A percentile compares a stretch with the other conserved stretches of the same genome.
phyloP scores from a whole-genome alignment of 2,113 vertebrate genomes.

The Egretta garzetta region DNA sequence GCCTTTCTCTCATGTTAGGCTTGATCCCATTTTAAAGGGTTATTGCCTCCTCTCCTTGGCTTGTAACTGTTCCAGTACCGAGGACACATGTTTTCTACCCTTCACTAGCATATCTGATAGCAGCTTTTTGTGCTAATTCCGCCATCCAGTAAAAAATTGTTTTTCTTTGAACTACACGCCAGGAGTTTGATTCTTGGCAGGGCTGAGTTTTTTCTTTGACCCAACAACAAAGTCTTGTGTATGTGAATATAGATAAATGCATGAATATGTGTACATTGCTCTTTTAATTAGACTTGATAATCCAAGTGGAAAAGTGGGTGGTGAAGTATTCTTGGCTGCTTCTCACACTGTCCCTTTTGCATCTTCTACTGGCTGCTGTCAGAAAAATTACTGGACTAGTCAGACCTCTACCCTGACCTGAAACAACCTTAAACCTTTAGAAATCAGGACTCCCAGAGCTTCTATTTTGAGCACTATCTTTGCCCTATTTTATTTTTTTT shows the following conservation, averaged over 20 bases:
- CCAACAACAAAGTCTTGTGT: not conserved
- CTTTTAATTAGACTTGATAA: not conserved
- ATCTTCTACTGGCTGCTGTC: not conserved
- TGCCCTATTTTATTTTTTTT: not conserved
- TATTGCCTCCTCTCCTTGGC: not conserved
- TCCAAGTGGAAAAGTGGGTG: not conserved
- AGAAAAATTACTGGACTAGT: not conserved
- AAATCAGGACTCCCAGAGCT: not conserved
- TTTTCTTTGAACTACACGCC: not conserved
- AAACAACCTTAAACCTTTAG: not conserved
- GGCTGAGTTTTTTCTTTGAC: not conserved
- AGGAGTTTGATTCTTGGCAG: not conserved
- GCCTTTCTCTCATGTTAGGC: not conserved
- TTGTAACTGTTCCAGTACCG: not conserved
- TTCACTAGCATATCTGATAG: not conserved
- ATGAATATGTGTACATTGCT: not conserved
- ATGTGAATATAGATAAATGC: not conserved
- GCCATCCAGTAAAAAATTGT: not conserved
- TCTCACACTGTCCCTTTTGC: not conserved
- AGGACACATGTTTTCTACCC: not conserved
- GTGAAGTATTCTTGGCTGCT: slow-evolving; percentile 1
- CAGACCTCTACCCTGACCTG: not conserved
- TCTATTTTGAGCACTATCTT: not conserved
- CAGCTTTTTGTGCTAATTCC: not conserved
- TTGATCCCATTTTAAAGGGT: not conserved